Evolutionary conservation across 2,113 vertebrate species (phyloP).

Genomic region (Herpetotheres cachinnans): DNA sequence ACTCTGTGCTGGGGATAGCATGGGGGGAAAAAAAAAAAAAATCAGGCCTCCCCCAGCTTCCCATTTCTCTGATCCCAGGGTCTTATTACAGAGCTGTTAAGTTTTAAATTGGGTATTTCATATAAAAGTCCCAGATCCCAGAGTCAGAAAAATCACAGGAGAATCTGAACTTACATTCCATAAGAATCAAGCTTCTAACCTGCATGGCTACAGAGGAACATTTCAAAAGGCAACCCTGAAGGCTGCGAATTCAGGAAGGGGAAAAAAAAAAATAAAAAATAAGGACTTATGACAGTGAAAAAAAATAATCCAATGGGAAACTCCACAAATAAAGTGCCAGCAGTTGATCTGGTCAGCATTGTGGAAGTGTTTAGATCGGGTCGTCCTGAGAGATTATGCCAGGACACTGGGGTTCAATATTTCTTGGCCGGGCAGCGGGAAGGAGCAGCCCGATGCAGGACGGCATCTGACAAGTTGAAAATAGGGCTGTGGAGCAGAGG

Average conservation of each 20-base stretch:
- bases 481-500: not conserved
- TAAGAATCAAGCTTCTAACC: not conserved
- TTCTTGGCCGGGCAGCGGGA: accelerated
- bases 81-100: not conserved
- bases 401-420: accelerated
- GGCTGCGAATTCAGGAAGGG: not conserved
- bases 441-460: not conserved
- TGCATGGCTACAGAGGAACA: not conserved
- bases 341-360: not conserved
- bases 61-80: not conserved
- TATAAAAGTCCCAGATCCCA: not conserved
- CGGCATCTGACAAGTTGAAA: accelerated
- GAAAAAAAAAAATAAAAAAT: no score
- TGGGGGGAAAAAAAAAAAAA: not conserved
- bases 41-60: not conserved
- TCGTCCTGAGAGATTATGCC: not conserved
- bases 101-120: not conserved
- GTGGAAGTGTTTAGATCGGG: accelerated
- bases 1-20: not conserved
- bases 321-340: not conserved
- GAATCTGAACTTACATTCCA: not conserved
- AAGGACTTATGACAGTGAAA: accelerated
- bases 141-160: not conserved
- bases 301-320: not conserved
- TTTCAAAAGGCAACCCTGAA: not conserved